Evolutionary conservation across 1,140 invertebrate genomes (phyloP).

Genomic region (Drosophila burlai): DNA sequence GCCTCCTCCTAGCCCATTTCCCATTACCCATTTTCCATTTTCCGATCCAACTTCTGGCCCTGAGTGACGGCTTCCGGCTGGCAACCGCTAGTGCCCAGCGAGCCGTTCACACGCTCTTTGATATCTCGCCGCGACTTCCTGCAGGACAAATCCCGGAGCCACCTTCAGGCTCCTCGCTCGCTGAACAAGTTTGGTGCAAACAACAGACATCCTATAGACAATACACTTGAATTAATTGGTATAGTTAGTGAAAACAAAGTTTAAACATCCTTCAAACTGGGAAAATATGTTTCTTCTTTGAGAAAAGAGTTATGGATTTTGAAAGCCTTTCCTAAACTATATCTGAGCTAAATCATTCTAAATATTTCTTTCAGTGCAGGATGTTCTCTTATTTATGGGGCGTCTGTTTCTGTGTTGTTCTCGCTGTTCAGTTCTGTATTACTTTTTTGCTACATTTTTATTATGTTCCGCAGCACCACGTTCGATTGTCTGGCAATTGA

Average conservation of each 20-base stretch:
- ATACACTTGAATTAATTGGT: background rate
- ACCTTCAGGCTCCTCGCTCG: conserved; percentile 3
- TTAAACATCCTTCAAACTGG: background rate
- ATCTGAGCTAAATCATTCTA: too few relatives aligned
- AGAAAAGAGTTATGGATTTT: background rate
- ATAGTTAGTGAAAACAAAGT: background rate
- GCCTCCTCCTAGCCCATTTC: background rate
- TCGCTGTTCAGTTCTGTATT: background rate
- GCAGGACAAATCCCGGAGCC: conserved; percentile 35
- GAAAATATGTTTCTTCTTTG: background rate
- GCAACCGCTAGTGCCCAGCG: conserved; percentile 12
- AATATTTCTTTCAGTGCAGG: conserved; percentile 4
- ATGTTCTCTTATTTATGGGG: conserved; percentile 50
- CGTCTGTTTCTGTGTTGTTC: conserved; percentile 30
- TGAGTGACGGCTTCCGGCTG: conserved; percentile 31
- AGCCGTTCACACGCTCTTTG: conserved; percentile 39
- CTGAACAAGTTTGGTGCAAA: conserved; percentile 35
- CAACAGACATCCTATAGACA: conserved; percentile 12
- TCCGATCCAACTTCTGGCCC: conserved; percentile 8
- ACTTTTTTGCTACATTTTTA: conserved; percentile 16
- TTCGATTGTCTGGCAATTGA: conserved; percentile 68
- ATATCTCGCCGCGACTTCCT: conserved; percentile 49
- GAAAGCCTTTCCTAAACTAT: background rate
- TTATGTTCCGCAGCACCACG: conserved; percentile 20
- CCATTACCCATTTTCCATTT: background rate